These are phyloP conservation scores for Drosophila mauritiana DNA, from an alignment of 1,140 invertebrate genomes.

Conservation along the genomic window DNA sequence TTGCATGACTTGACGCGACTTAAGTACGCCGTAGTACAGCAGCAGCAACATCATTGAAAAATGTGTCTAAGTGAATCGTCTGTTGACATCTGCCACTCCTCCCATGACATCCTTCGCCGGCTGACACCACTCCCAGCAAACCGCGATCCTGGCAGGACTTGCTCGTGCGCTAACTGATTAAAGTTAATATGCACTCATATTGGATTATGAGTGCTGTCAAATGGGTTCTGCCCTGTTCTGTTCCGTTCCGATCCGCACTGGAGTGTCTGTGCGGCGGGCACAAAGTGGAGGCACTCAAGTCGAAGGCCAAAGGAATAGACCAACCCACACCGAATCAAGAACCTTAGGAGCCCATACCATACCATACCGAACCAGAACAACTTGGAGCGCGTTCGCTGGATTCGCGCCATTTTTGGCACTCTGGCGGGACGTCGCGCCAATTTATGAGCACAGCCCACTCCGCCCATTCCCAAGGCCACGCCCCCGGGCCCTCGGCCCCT, in stretches of 20 bases:
- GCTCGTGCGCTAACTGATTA: constrained; percentile 74
- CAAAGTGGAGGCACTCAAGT: constrained; percentile 68
- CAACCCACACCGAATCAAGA: not conserved
- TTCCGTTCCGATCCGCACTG: not conserved
- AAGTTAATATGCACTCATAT: constrained; percentile 77
- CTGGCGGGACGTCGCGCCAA: constrained; percentile 27
- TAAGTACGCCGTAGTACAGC: constrained; percentile 41
- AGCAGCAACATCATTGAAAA: constrained; percentile 58
- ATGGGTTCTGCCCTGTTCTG: constrained; percentile 33
- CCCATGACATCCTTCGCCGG: not conserved
- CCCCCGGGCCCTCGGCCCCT: not conserved
- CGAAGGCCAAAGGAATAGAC: constrained; percentile 60
- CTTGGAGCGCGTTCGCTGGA: constrained; percentile 36
- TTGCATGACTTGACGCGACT: constrained; percentile 60
- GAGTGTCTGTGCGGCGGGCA: constrained; percentile 1
- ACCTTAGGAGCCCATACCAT: no score
- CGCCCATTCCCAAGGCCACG: constrained; percentile 1
- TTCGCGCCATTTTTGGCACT: constrained; percentile 52
- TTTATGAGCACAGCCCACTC: not conserved
- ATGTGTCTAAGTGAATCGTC: constrained; percentile 70
- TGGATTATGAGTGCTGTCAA: constrained; percentile 62
- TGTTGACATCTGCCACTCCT: constrained; percentile 32
- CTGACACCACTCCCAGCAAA: not conserved
- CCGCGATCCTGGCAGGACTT: constrained; percentile 16
- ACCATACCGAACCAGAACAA: not conserved